Evolutionary conservation across 2,113 vertebrate genomes (phyloP).

Genomic region (Suricata suricatta): DNA sequence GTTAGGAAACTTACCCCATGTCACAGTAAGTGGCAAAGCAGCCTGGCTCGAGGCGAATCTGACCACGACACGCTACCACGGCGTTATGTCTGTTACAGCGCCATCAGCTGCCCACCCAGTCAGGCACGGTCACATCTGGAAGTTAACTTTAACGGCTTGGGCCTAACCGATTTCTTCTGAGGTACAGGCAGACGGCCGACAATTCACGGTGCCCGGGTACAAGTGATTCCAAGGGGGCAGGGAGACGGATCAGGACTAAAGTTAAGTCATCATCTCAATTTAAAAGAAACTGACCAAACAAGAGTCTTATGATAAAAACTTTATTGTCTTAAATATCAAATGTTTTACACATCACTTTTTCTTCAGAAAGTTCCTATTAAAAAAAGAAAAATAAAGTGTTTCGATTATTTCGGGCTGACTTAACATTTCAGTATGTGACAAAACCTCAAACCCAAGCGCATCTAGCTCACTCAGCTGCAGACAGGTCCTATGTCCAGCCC

Average conservation of each 20-base stretch:
- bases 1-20: not conserved
- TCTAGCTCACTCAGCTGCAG: slow-evolving; percentile 48
- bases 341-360: slow-evolving; percentile 78
- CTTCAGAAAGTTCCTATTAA: slow-evolving; percentile 80
- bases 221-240: not conserved
- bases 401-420: slow-evolving; percentile 78
- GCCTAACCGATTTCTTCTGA: not conserved
- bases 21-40: not conserved
- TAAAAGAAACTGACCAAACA: slow-evolving; percentile 60
- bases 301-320: slow-evolving; percentile 76
- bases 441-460: slow-evolving; percentile 64
- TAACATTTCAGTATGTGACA: slow-evolving; percentile 78
- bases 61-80: not conserved
- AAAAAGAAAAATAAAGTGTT: slow-evolving; percentile 78
- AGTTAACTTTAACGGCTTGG: not conserved
- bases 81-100: not conserved
- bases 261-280: not conserved
- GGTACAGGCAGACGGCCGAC: not conserved
- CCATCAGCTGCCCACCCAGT: accelerated
- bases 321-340: slow-evolving; percentile 84
- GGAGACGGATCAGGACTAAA: not conserved
- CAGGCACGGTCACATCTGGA: not conserved
- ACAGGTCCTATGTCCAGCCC: slow-evolving; percentile 66
- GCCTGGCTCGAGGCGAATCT: not conserved
- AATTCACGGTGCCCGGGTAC: not conserved